Evolutionary conservation across 1,140 invertebrate species (phyloP), one percentile per base, ranked within the genome.

Genomic region (Trachymyrmex septentrionalis): DNA sequence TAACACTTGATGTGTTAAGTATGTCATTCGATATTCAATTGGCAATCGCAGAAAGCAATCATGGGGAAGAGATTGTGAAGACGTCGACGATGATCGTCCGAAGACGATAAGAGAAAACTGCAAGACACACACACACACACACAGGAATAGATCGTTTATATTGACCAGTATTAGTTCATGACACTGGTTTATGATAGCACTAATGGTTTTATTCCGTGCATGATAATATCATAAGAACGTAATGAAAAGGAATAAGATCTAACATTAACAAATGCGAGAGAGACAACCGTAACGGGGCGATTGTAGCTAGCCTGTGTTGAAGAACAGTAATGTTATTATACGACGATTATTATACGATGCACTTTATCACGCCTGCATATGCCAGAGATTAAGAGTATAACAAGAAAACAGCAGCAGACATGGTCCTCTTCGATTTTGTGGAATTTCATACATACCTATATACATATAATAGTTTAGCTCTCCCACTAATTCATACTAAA

Each of bases 91-190:
- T 44, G 55, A 34, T 59, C 19, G 53, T 27, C 64, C 12, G 48
- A 66, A 30, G 27, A 81, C 48, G 63, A 66, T 69, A 57, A 81
- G 50, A 61, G 66, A 57, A 57, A 71, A 64, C 38, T 64, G 44
- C 14, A 10, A 19, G 75, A 64, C 38, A n/a, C n/a, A n/a, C n/a
- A n/a, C n/a, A n/a, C n/a, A n/a, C n/a, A n/a, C n/a, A n/a, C n/a
- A n/a, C n/a, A 48, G 38, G 16, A 78, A 78, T 78, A 50, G 61
- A 78, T 78, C 75, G 59, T 48, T 78, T 78, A 78, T 64, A 64
- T 78, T 50, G 75, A 50, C 10, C 75, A 50, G 38, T 64, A 77
- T 48, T 77, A 77, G 38, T 64, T 44, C 34, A 57, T 44, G 38
- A 38, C 75, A 38, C 6, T 64, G 24, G 21, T 78, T 78, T 78